Base-by-base conservation (phyloP, 2,113 vertebrate genomes). In the Vireo altiloquus region DNA sequence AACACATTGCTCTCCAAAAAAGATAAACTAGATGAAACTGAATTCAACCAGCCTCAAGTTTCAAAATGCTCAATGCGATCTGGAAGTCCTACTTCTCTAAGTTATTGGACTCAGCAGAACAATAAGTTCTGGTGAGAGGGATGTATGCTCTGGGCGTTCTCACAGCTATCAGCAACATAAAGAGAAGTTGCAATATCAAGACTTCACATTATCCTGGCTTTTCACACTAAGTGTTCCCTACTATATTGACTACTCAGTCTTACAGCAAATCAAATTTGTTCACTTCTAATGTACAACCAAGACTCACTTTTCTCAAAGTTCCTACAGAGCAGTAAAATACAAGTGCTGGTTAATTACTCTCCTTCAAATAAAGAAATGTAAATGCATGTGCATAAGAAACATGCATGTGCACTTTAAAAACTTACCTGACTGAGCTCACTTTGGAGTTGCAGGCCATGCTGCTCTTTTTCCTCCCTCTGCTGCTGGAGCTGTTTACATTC, bases 401-500 rank as follows among this genome's bases (percentile, higher is more conserved):
- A 75, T 1, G 7, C 15, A 52, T 3, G 9, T 30, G 42, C 4
- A n/a, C 15, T 60, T 71, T 52, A 35, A 70, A 72, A 37, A 33
- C 97, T 97, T 95, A 99, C 99, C 97, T 99, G 99, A 95, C 98
- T 98, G 72, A 99, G 98, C 96, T 99, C 99, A 0, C 98, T 98
- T 92, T 99, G 99, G 95, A 99, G 99, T 59, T 99, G 99, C 47
- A 98, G 92, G 31, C 98, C 97, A 53, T 99, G 98, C 87, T 98
- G 99, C 64, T 99, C 99, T 82, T 98, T 99, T 82, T 99, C 99
- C 79, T 99, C 99, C 74, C 97, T 98, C 93, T 99, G 99, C 70
- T 99, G 99, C 46, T 99, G 99, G 11, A 99, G 95, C 96, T 99
- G 99, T 94, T 99, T 99, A 90, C 98, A 98, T 87, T 99, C 99